Evolutionary conservation across 2,888 invertebrate genomes (phyloP), one percentile per base, ranked within the genome.

Genomic region (Saturnia japonica): DNA sequence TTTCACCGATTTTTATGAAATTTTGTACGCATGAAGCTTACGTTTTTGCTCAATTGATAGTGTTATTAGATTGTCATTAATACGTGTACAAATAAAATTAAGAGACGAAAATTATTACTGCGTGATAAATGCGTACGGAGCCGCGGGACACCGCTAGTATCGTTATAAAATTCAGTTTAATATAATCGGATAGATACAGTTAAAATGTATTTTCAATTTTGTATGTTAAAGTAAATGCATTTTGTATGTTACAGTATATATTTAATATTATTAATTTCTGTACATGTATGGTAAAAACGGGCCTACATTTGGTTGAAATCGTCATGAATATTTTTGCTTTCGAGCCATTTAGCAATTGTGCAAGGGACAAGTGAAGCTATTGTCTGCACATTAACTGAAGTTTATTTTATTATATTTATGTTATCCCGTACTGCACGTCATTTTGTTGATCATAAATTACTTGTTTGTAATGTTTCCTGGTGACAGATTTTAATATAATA

Each of bases 361-460:
- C 81, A 77, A 80, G 87, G 87, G 85, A 87, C 89, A 89, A 90
- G 91, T 88, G 89, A 82, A 80, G 79, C 80, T 80, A 88, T 90
- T 88, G 89, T 89, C 83, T 81, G 79, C 77, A 75, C 83, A 86
- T 88, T 88, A 85, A 86, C 85, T 85, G 73, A 75, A 87, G 80
- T 86, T 85, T 84, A 86, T 85, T 84, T 83, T 81, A 83, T 82
- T 81, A 80, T 80, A 79, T 77, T 77, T 77, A 75, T 78, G 75
- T 75, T 78, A 78, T 72, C 75, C 72, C 77, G 75, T 70, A 67
- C 54, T 47, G 67, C 62, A 47, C 74, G 77, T 82, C 87, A 89
- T 91, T 87, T 85, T 60, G 28, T 60, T 4, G 4, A 60, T 60
- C 25, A 60, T 28, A 25, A 28, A 60, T 60, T 6, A 60, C 3